These are phyloP conservation scores for Cheilosia pagana DNA, from an alignment of 2,888 invertebrate genomes.

Conservation along the genomic window DNA sequence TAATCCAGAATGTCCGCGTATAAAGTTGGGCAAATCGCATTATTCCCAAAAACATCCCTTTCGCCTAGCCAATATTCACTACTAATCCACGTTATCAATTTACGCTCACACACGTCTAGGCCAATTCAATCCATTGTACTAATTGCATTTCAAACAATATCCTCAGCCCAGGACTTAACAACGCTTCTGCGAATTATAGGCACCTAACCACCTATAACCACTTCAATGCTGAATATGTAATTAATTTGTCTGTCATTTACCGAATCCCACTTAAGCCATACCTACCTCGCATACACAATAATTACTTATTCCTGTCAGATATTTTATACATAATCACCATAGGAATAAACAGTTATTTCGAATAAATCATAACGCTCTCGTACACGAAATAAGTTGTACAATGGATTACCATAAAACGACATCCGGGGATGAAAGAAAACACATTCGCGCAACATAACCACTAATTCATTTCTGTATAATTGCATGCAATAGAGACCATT, in stretches of 20 bases:
- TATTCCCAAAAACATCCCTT: too few species aligned
- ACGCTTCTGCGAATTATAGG: neutral
- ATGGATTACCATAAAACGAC: slow-evolving; percentile 27
- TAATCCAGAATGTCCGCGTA: too few species aligned
- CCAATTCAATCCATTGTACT: too few species aligned
- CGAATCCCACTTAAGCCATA: slow-evolving; percentile 22
- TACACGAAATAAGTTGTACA: slow-evolving; percentile 4
- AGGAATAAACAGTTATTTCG: slow-evolving; percentile 21
- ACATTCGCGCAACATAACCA: slow-evolving; percentile 19
- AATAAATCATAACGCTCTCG: slow-evolving; percentile 49
- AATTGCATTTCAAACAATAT: too few species aligned
- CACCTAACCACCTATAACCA: neutral
- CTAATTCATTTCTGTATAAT: slow-evolving; percentile 17
- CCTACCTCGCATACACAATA: slow-evolving; percentile 10
- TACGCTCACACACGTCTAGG: too few species aligned
- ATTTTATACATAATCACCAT: slow-evolving; percentile 36
- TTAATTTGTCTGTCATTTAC: slow-evolving; percentile 27
- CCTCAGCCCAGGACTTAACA: neutral
- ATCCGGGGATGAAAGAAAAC: slow-evolving; percentile 15
- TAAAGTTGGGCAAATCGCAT: too few species aligned
- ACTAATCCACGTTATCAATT: too few species aligned
- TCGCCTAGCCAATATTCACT: too few species aligned
- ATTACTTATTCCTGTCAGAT: slow-evolving; percentile 42
- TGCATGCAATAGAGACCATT: slow-evolving; percentile 44
- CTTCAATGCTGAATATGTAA: neutral